phyloP scores from a whole-genome alignment of 2,113 vertebrate genomes.

The Oryzias javanicus region DNA sequence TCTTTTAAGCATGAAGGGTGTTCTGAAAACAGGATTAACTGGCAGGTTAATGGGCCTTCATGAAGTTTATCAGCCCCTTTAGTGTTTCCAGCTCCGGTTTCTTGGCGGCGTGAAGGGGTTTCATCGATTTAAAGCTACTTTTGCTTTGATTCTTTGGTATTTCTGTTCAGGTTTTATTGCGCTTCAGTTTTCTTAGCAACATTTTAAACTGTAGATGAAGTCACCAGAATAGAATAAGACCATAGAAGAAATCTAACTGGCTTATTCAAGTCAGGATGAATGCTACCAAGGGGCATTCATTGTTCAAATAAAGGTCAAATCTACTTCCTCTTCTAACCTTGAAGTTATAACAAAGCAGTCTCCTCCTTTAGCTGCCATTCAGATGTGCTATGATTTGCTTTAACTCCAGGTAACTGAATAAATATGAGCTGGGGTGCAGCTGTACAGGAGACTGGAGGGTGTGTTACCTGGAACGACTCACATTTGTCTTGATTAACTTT shows the following conservation, averaged over 20 bases:
- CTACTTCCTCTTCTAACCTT: not conserved
- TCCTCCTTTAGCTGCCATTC: not conserved
- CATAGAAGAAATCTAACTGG: too few relatives aligned
- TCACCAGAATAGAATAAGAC: too few relatives aligned
- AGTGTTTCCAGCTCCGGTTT: constrained; percentile 9
- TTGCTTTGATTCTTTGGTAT: constrained; percentile 46
- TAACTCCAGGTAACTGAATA: constrained; percentile 16
- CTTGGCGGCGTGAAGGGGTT: not conserved
- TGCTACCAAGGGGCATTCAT: not conserved
- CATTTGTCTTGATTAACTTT: constrained; percentile 51
- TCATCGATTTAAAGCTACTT: constrained; percentile 1
- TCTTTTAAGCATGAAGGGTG: constrained; percentile 47
- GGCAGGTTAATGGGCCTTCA: constrained; percentile 23
- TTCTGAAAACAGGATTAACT: constrained; percentile 47
- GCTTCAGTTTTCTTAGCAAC: too few relatives aligned
- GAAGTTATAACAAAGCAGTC: constrained; percentile 14
- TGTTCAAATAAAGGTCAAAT: constrained; percentile 3
- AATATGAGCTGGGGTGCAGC: constrained; percentile 11
- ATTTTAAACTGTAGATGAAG: too few relatives aligned
- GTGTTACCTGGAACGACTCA: constrained; percentile 28
- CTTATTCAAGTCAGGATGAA: too few relatives aligned
- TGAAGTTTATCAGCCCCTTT: constrained; percentile 5
- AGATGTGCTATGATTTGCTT: constrained; percentile 24
- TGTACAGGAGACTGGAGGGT: constrained; percentile 21
- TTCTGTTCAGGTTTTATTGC: constrained; percentile 26